Evolutionary conservation across 2,888 invertebrate species (phyloP), one percentile per base, ranked within the genome.

Genomic region (Gibbula magus): DNA sequence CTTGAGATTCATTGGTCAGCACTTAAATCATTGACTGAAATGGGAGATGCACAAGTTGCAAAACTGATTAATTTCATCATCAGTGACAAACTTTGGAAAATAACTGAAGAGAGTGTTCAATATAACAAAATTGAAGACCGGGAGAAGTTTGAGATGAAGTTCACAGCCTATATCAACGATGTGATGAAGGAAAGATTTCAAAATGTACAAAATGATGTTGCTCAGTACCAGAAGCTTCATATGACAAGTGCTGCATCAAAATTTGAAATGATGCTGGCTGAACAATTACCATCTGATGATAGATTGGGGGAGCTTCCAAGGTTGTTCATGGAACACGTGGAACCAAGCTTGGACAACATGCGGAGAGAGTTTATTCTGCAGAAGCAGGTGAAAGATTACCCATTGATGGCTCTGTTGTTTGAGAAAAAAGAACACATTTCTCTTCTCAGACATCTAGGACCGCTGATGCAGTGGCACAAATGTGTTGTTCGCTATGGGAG

Each of bases 11-110:
- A 81, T n/a, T 79, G 75, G 79, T 13, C 22, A 25, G 39, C 35
- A 10, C 35, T 81, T 8, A 77, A 78, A 80, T 7, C 52, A 8
- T 35, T 78, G 4, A 70, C 78, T 10, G 45, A 45, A 16, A 22
- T 82, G 61, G 77, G 79, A 51, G 35, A 61, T 67, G 61, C 73
- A 16, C 77, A 82, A 2, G 5, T 76, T 4, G 76, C 78, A 56
- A 51, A 52, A 18, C 39, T 82, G 20, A 32, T 80, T 18, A 70
- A 79, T 67, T 16, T 54, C 13, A 45, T 77, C 32, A 25, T 76
- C 35, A 39, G 29, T 18, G 45, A 76, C 35, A 29, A 54, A 16
- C 13, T 51, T 25, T 4, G 7, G 0, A 20, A 29, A 10, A 45
- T 53, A 10, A n/a, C 32, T 5, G 8, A 54, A 56, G 22, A 76